These are phyloP conservation scores for Psococerastis gibbosa DNA, from an alignment of 2,888 invertebrate genomes.

Conservation along the genomic window DNA sequence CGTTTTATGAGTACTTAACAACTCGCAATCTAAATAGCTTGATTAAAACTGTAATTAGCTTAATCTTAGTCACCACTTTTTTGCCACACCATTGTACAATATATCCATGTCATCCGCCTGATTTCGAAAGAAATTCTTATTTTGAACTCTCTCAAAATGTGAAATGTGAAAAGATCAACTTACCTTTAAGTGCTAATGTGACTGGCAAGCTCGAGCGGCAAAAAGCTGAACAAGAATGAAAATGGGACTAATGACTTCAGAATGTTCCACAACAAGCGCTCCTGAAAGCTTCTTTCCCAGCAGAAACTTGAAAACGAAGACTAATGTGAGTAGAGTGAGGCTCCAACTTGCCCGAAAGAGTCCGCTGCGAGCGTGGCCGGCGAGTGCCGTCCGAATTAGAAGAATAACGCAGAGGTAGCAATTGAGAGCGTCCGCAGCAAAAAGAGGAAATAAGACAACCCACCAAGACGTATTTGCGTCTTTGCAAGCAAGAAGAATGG, in stretches of 20 bases:
- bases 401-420: slow-evolving; percentile 91
- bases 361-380: slow-evolving; percentile 43
- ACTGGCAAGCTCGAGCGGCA: slow-evolving; percentile 81
- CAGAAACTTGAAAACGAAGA: slow-evolving; percentile 81
- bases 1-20: no score
- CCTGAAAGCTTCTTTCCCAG: slow-evolving; percentile 73
- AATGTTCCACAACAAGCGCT: slow-evolving; percentile 63
- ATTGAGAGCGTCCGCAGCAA: slow-evolving; percentile 80
- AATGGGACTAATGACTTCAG: slow-evolving; percentile 81
- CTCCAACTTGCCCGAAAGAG: slow-evolving; percentile 44
- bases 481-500: slow-evolving; percentile 47
- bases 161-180: no score
- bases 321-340: slow-evolving; percentile 56
- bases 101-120: no score
- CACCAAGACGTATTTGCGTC: slow-evolving; percentile 48
- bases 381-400: slow-evolving; percentile 77
- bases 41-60: no score
- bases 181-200: no score
- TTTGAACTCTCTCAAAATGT: no score
- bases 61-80: no score
- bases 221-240: slow-evolving; percentile 78
- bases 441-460: slow-evolving; percentile 77
- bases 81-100: no score
- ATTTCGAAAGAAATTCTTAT: no score
- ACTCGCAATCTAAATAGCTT: no score